Evolutionary conservation across 1,140 invertebrate species (phyloP), one percentile per base, ranked within the genome.

Genomic region (Macrobrachium nipponense): DNA sequence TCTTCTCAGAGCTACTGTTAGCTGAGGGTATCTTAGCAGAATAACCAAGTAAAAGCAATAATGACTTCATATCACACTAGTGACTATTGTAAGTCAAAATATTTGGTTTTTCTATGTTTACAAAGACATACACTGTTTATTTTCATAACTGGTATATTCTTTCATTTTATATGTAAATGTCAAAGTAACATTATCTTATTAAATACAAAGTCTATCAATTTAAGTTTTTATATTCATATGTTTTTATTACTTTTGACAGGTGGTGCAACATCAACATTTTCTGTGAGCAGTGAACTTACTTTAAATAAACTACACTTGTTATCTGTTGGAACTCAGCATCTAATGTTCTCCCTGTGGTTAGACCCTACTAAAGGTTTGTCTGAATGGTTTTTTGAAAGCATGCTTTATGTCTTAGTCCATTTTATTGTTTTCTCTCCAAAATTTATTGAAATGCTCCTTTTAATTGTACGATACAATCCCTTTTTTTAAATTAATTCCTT

Each of bases 271-370:
- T 86, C 84, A 5, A 86, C 36, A 64, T 72, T 72, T 20, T 83
- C 82, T 58, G 68, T 86, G 59, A 79, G 83, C 51, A 79, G 77
- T 68, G 77, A 80, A 17, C 58, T 73, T 36, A 79, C 58, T 27
- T 43, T 72, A 20, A 86, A 51, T 76, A 86, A 79, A 51, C 78
- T 86, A 7, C 84, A 86, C 27, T 27, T 86, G 11, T 17, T 86
- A 23, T 86, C 84, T 61, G 77, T 86, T 18, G 84, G 84, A 14
- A 86, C 84, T 11, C 84, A 86, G 59, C 84, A 86, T 59, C 77
- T 86, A 12, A 86, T 86, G 84, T 86, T 86, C 43, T 86, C 84
- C 11, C 77, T 86, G 7, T 86, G 84, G 84, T 20, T 86, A 18
- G 77, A 79, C 60, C 68, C 84, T n/a, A 23, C 20, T 12, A 80